phyloP scores from a whole-genome alignment of 2,113 vertebrate species.

The Octodon degus region DNA sequence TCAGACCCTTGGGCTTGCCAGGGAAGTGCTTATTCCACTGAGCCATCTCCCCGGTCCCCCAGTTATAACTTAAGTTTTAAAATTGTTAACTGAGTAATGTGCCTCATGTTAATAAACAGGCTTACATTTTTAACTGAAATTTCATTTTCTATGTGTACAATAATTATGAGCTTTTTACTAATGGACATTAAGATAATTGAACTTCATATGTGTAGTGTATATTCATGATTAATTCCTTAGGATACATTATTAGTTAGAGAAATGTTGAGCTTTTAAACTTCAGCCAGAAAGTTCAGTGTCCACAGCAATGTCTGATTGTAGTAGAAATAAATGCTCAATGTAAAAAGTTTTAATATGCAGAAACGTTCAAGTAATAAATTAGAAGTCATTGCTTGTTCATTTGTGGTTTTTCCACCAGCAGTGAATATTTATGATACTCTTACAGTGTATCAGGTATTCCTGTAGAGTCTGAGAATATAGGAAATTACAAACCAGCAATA shows the following conservation, averaged over 20 bases:
- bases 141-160: not conserved
- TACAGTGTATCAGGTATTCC: not conserved
- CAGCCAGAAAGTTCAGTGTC: not conserved
- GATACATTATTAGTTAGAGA: slow-evolving; percentile 13
- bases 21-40: too few relatives aligned
- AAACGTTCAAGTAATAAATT: not conserved
- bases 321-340: not conserved
- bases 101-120: slow-evolving; percentile 22
- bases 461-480: not conserved
- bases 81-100: not conserved
- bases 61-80: slow-evolving; percentile 20
- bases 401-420: not conserved
- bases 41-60: too few relatives aligned
- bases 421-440: not conserved
- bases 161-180: slow-evolving; percentile 23
- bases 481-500: not conserved
- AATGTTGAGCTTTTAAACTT: slow-evolving; percentile 40
- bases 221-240: slow-evolving; percentile 30
- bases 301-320: not conserved
- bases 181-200: slow-evolving; percentile 22
- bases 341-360: slow-evolving; percentile 16
- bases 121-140: slow-evolving; percentile 24
- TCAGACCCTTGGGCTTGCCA: too few relatives aligned
- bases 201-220: not conserved
- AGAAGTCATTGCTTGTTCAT: not conserved